Base-by-base conservation (phyloP, 1,140 invertebrate genomes). In the Zaprionus taronus region DNA sequence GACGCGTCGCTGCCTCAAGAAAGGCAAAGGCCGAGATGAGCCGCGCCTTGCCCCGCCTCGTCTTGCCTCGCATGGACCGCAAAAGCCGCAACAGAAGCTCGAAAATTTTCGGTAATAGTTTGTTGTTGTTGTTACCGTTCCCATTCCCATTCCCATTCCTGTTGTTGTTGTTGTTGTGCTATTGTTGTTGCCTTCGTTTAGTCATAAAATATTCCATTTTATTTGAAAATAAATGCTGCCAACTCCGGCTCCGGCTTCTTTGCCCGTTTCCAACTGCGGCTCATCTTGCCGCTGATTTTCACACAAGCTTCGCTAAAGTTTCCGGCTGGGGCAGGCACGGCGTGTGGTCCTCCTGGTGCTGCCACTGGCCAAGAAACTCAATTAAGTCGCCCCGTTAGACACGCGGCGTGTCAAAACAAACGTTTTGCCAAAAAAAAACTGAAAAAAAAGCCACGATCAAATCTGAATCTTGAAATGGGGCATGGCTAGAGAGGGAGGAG, bases 191-290 rank as follows among this genome's bases (percentile, higher is more conserved):
- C 84, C 31, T 34, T 11, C 82, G 82, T 89, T 84, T 78, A 87
- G 84, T 89, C 84, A 89, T 89, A 89, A 84, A 89, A 84, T 89
- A 90, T 90, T 84, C 81, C 81, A 84, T 79, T 90, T 89, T 90
- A 90, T 89, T 89, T 78, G 72, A 84, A 90, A 73, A 77, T 77
- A 77, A 77, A 77, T 73, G 64, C 70, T 36, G n/a, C 28, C 41
- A 67, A 62, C 60, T 56, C 12, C 22, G 5, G 22, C 60, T 56
- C 12, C 22, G 5, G 22, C 68, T 24, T 12, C 55, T 65, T 44
- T 70, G 22, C 6, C n/a, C 31, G 61, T 38, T 57, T 38, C 26
- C 47, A 38, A 58, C 66, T 70, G 41, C 17, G 65, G 55, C 36
- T 67, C 65, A 67, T 22, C 65, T 47, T 38, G 44, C 20, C 72